phyloP scores from a whole-genome alignment of 2,113 vertebrate species.

The Zootoca vivipara region DNA sequence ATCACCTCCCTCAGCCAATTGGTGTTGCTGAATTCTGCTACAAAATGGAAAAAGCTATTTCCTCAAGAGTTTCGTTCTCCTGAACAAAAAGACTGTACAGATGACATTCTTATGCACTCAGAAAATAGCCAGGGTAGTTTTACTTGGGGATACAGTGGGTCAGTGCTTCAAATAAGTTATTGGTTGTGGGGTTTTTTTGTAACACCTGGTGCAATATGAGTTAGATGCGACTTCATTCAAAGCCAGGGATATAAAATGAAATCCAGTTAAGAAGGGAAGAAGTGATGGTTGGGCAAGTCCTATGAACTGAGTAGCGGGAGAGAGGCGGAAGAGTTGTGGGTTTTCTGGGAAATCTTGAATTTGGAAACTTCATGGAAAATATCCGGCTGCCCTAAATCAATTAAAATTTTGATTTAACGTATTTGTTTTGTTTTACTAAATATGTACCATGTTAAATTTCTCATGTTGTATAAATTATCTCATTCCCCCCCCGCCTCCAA shows the following conservation, averaged over 20 bases:
- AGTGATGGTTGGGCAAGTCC: neutral
- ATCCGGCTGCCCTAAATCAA: neutral
- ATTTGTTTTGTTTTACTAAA: neutral
- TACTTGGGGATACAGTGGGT: neutral
- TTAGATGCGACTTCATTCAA: too few species aligned
- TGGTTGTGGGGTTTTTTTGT: neutral
- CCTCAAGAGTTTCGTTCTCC: neutral
- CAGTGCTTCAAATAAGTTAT: neutral
- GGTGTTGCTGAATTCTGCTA: neutral
- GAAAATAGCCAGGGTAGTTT: neutral
- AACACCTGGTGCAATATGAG: neutral
- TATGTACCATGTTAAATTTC: neutral
- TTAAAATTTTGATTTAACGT: neutral
- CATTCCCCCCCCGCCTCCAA: too few species aligned
- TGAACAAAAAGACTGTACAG: neutral
- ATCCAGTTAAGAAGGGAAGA: neutral
- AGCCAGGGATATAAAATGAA: neutral
- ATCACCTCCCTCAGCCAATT: neutral
- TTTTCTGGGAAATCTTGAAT: neutral
- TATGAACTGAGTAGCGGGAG: neutral
- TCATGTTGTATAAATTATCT: too few species aligned
- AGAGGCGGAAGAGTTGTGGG: neutral
- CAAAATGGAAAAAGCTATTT: neutral
- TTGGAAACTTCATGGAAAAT: neutral
- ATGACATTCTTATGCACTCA: neutral